Evolutionary conservation across 2,113 vertebrate species (phyloP), one percentile per base, ranked within the genome.

Genomic region (Neolamprologus caudopunctatus): DNA sequence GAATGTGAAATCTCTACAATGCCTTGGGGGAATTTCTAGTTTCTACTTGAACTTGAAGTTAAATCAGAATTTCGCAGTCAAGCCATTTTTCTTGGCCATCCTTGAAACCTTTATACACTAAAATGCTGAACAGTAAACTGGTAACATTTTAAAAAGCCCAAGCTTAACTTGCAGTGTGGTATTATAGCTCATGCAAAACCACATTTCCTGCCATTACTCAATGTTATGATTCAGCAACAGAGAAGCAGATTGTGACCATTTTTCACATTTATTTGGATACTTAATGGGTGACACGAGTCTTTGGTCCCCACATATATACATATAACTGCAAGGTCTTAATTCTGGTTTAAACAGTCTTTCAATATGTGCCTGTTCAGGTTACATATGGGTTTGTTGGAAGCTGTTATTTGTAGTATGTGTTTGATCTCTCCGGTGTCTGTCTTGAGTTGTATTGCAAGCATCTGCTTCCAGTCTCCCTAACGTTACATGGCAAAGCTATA

Each of bases 401-500:
- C 63, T 14, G 53, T 83, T 93, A 84, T 92, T 85, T 86, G 54
- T 68, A 91, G 84, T 87, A 66, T 88, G 88, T 87, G 83, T 92
- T 93, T 93, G 86, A 91, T 86, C 87, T 86, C 55, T 42, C 81
- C 68, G 2, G 82, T 90, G 85, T 92, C 83, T 82, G 85, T 85
- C 86, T 86, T 17, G 8, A 78, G 73, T 80, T 89, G 26, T 24
- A 14, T 19, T 45, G 47, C 54, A 40, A 61, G 57, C 93, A 95
- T 94, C 94, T 96, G 95, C 88, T 93, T 95, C 90, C 80, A 92
- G 93, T 95, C 81, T 75, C 9, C 7, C 5, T 40, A 53, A 83
- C 90, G n/a, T 53, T 82, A 80, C 84, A 88, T 90, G 85, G 87
- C 87, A 88, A 55, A 53, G 79, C 82, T 94, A 91, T 85, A 93